Conservation (phyloP, 2,113 vertebrate genomes). For the Acinonyx jubatus region DNA sequence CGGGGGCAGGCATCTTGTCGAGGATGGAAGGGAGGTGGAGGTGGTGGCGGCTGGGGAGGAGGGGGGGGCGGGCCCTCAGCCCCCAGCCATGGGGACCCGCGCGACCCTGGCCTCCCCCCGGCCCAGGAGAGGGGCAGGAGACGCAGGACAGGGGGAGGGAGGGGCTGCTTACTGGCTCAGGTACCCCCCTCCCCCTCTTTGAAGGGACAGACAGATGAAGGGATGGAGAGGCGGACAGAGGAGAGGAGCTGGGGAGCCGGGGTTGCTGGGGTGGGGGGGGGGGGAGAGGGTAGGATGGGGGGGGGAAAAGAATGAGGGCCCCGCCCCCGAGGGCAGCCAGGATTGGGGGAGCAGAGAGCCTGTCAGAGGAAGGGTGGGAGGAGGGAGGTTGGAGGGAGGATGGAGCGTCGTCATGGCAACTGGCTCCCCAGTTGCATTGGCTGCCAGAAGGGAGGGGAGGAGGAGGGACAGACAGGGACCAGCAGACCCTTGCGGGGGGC, state of each 20-base stretch:
- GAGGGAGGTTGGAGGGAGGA: constrained; percentile 69
- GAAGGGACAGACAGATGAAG: constrained; percentile 74
- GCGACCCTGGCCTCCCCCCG: constrained; percentile 78
- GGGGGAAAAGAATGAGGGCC: constrained; percentile 65
- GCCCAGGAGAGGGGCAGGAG: constrained; percentile 72
- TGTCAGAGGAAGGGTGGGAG: constrained; percentile 76
- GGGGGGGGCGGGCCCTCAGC: constrained; percentile 76
- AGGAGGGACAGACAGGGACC: constrained; percentile 59
- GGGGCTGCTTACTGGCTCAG: constrained; percentile 69
- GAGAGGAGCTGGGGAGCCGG: constrained; percentile 75
- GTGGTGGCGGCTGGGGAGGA: constrained; percentile 66
- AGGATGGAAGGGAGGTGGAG: constrained; percentile 67
- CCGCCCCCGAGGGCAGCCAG: constrained; percentile 67
- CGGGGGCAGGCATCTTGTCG: constrained; percentile 77
- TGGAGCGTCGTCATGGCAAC: constrained; percentile 82
- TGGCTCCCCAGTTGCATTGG: constrained; percentile 79
- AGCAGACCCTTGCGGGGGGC: neutral
- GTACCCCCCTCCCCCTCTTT: constrained; percentile 77
- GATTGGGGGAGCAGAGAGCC: constrained; percentile 76
- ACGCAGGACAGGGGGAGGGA: constrained; percentile 72
- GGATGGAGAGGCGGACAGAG: constrained; percentile 76
- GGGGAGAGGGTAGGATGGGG: constrained; percentile 53
- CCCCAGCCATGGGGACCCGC: constrained; percentile 81
- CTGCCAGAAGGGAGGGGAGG: constrained; percentile 75
- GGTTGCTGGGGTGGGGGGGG: constrained; percentile 73